Base-by-base conservation (phyloP, 2,888 invertebrate species). In the Onchidella celtica region DNA sequence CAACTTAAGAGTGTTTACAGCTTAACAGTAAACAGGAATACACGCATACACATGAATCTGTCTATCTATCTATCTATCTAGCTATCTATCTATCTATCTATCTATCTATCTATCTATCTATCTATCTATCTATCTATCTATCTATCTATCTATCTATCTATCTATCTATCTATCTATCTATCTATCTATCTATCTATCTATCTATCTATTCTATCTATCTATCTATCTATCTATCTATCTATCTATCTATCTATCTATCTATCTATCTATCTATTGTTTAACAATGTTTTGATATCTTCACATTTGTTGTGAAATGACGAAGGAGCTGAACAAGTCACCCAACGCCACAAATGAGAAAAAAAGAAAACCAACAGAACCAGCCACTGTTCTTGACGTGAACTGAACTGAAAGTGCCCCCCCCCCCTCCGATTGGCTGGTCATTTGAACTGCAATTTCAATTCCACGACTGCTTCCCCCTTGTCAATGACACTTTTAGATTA, bases 401-500 rank as follows among this genome's bases (percentile, higher is more conserved):
- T 47, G 47, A 11, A 9, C 47, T 11, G 47, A 47, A 47, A n/a
- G n/a, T 47, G 6, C 17, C 47, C 47, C 47, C 17, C 47, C 47
- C 47, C 6, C 17, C 47, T 17, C 47, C n/a, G n/a, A n/a, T n/a
- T 47, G 47, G 47, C 47, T 17, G 9, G 17, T 47, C 47, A 47
- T 17, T 17, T 11, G 47, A 47, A 11, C 47, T 47, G 47, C 6
- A 47, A 47, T 17, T 47, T 27, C n/a, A 21, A 27, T 47, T 36
- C 11, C 38, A 29, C 47, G 4, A n/a, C 17, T 32, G 17, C 27
- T 14, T 14, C 27, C 21, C 4, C 2, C 47, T 3, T 27, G 32
- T 3, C 72, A 34, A 55, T 57, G 24, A 11, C 72, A 34, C n/a
- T n/a, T 17, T 61, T 17, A 36, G 73, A 73, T 73, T 59, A 61